These are phyloP conservation scores for Eupsilia transversa DNA, from an alignment of 2,888 invertebrate genomes.

Conservation along the genomic window DNA sequence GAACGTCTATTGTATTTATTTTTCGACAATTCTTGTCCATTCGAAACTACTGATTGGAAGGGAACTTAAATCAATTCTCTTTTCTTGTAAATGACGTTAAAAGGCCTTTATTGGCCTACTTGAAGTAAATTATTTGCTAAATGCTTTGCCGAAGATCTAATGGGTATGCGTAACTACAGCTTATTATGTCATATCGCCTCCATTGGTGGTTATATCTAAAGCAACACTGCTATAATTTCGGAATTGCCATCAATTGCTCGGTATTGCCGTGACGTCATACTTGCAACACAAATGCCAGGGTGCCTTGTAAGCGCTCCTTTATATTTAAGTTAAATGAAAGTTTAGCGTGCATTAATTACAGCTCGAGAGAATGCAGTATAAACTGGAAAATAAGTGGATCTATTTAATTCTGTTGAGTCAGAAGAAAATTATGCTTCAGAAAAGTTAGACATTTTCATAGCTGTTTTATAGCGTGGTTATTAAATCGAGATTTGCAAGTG, in stretches of 20 bases:
- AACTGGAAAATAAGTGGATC: constrained; percentile 37
- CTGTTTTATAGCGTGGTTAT: constrained; percentile 5
- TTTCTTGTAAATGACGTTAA: neutral
- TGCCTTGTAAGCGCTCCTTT: neutral
- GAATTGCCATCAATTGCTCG: neutral
- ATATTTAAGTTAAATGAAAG: constrained; percentile 46
- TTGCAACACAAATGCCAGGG: neutral
- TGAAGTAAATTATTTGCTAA: neutral
- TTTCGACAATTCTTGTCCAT: too few species aligned
- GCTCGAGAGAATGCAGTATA: constrained; percentile 32
- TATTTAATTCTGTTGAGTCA: constrained; percentile 43
- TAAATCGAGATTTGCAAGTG: constrained; percentile 29
- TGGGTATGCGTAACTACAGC: neutral
- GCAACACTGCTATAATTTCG: neutral
- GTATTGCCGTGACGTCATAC: too few species aligned
- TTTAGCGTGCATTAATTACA: constrained; percentile 42
- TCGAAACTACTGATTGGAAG: neutral
- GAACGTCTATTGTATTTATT: too few species aligned
- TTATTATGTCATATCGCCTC: neutral
- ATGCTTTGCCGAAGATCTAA: neutral
- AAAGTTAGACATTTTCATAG: constrained; percentile 27
- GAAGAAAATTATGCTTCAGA: constrained; percentile 31
- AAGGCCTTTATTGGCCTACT: neutral
- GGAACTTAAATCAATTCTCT: neutral
- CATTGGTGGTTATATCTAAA: neutral